Percentiles rank a stretch among this genome's conserved stretches.
phyloP scores from a whole-genome alignment of 2,888 invertebrate genomes.

The Lingula anatina region DNA sequence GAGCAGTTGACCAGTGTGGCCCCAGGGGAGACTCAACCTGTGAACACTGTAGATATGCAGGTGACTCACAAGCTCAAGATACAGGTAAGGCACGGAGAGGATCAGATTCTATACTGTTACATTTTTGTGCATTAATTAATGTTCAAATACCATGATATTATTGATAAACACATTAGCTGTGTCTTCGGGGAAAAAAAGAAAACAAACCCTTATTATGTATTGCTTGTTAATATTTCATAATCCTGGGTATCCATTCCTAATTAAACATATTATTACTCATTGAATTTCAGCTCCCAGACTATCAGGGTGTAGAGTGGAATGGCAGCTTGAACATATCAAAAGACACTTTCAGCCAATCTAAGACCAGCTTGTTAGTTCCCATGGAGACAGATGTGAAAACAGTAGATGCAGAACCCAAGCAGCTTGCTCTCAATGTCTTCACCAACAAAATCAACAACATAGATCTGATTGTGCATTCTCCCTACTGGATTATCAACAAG shows the following conservation, averaged over 20 bases:
- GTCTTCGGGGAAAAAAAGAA: no score
- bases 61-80: constrained; percentile 53
- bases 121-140: no score
- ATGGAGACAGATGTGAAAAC: constrained; percentile 63
- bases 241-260: background rate
- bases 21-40: constrained; percentile 63
- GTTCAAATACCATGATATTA: no score
- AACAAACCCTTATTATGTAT: no score
- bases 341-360: no score
- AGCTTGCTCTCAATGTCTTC: constrained; percentile 65
- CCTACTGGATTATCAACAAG: constrained; percentile 51
- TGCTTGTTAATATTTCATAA: background rate
- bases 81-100: no score
- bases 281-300: constrained; percentile 57
- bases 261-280: background rate
- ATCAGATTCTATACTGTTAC: no score
- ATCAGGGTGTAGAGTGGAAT: constrained; percentile 66
- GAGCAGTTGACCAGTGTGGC: constrained; percentile 31
- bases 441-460: constrained; percentile 61
- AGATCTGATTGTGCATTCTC: constrained; percentile 58
- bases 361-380: no score
- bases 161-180: background rate
- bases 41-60: constrained; percentile 65
- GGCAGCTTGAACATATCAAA: constrained; percentile 66
- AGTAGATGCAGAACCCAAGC: constrained; percentile 61